Evolutionary conservation across 2,113 vertebrate species (phyloP).

Genomic region (Myrmecophaga tridactyla): DNA sequence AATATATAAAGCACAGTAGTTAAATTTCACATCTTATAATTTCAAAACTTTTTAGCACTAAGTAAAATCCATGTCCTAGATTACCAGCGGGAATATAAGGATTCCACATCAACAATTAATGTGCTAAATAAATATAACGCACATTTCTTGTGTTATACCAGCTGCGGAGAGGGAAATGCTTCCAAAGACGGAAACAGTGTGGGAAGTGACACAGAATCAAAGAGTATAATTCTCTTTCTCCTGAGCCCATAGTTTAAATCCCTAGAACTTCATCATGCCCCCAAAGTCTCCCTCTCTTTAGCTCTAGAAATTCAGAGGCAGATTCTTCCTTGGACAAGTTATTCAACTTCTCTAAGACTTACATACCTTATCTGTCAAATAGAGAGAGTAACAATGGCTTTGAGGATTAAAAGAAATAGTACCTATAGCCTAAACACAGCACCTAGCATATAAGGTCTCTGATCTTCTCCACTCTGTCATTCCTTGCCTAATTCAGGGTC

Average conservation of each 20-base stretch:
- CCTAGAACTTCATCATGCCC: not conserved
- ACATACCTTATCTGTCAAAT: not conserved
- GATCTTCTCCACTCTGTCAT: not conserved
- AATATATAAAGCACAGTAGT: not conserved
- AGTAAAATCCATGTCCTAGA: not conserved
- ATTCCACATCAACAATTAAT: not conserved
- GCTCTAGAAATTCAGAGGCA: not conserved
- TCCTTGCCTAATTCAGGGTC: not conserved
- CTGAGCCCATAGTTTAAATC: not conserved
- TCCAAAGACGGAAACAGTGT: not conserved
- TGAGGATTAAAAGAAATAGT: not conserved
- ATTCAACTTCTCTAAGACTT: not conserved
- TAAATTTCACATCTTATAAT: not conserved
- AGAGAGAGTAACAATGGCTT: not conserved
- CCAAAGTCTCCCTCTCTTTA: not conserved
- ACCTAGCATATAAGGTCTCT: not conserved
- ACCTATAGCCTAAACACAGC: not conserved
- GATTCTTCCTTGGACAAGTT: not conserved
- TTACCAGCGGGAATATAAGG: not conserved
- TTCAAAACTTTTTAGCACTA: not conserved
- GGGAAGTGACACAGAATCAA: not conserved
- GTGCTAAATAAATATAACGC: not conserved
- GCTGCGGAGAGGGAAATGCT: not conserved
- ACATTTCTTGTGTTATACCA: not conserved
- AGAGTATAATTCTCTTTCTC: not conserved